Evolutionary conservation across 2,113 vertebrate genomes (phyloP).

Genomic region (Leptosomus discolor): DNA sequence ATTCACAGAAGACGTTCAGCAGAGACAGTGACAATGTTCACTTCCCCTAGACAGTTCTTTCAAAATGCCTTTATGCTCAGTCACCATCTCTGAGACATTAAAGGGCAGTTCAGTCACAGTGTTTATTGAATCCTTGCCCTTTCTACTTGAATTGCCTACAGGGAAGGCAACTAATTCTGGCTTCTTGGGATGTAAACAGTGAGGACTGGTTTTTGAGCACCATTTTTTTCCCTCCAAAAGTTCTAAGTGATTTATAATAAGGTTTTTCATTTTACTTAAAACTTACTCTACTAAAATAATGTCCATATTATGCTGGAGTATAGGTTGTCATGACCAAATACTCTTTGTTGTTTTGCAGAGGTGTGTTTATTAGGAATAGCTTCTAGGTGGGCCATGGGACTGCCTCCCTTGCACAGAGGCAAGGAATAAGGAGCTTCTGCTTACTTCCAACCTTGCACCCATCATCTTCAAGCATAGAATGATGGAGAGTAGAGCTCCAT

Average conservation of each 20-base stretch:
- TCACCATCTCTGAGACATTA: not conserved
- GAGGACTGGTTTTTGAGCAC: not conserved
- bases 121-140: slow-evolving; percentile 37
- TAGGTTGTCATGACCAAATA: not conserved
- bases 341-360: not conserved
- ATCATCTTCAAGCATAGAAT: not conserved
- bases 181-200: not conserved
- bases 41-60: not conserved
- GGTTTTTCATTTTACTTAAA: not conserved
- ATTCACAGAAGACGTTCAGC: not conserved
- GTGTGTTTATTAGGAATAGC: not conserved
- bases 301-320: not conserved
- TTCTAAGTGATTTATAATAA: not conserved
- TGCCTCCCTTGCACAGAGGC: not conserved
- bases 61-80: not conserved
- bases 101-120: slow-evolving; percentile 22
- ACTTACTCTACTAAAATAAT: not conserved
- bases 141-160: not conserved
- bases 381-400: not conserved
- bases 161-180: not conserved
- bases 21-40: not conserved
- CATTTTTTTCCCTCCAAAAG: not conserved
- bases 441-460: not conserved
- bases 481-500: not conserved
- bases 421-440: not conserved